Conservation (phyloP, 2,888 invertebrate genomes). For the Barypeithes pellucidus region DNA sequence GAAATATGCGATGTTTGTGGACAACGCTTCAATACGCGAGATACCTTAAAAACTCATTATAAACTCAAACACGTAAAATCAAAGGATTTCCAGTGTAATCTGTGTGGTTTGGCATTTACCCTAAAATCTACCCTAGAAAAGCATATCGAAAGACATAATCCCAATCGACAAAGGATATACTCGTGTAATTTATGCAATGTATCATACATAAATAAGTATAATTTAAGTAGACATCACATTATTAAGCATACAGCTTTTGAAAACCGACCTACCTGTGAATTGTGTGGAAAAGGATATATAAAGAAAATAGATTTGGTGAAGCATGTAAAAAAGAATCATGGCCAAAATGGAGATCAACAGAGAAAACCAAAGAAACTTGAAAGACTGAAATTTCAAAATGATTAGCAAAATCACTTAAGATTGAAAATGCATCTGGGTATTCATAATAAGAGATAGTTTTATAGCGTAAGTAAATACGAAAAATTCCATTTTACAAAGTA, state of each 20-base stretch:
- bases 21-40: slow-evolving; percentile 22
- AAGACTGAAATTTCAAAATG: background rate
- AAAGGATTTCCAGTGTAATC: slow-evolving; percentile 28
- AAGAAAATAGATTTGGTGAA: slow-evolving; percentile 20
- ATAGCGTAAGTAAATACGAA: too few species aligned
- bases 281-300: slow-evolving; percentile 23
- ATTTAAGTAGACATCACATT: slow-evolving; percentile 24
- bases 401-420: background rate
- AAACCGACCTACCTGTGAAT: slow-evolving; percentile 9
- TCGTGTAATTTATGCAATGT: slow-evolving; percentile 24
- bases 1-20: slow-evolving; percentile 30
- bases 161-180: slow-evolving; percentile 20
- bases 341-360: background rate
- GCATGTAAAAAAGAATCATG: slow-evolving; percentile 23
- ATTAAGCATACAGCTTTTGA: slow-evolving; percentile 28
- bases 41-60: slow-evolving; percentile 24
- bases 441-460: too few species aligned
- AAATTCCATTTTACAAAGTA: too few species aligned
- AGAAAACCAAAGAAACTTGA: background rate
- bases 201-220: slow-evolving; percentile 30
- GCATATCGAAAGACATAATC: slow-evolving; percentile 33
- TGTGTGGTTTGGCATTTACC: slow-evolving; percentile 32
- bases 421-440: background rate
- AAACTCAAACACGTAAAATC: slow-evolving; percentile 11
- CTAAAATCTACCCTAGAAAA: slow-evolving; percentile 31